These are phyloP conservation scores for Catagonus wagneri DNA, from an alignment of 2,113 vertebrate species.

Conservation along the genomic window DNA sequence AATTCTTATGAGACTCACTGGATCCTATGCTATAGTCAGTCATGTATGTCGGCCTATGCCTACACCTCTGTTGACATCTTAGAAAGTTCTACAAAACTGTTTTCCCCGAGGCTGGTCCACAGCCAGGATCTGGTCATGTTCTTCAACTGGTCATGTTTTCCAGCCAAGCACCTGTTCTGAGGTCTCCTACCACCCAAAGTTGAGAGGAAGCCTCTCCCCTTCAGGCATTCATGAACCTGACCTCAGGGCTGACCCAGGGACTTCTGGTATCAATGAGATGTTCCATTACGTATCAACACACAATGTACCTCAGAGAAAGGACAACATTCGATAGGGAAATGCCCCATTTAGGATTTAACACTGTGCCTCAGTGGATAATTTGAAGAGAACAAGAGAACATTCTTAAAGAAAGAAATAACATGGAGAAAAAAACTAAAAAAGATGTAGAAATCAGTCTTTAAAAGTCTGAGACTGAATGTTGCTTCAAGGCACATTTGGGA, in stretches of 20 bases:
- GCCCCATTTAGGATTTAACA: neutral
- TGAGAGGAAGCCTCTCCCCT: neutral
- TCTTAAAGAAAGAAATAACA: constrained; percentile 25
- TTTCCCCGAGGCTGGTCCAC: neutral
- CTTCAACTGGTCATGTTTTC: neutral
- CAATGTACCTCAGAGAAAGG: neutral
- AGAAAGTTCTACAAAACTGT: neutral
- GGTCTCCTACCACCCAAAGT: neutral
- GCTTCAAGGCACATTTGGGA: constrained; percentile 1
- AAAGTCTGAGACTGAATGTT: constrained; percentile 39
- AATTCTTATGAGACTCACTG: neutral
- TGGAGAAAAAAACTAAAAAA: neutral
- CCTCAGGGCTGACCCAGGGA: neutral
- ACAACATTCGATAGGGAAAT: neutral
- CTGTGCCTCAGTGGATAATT: neutral
- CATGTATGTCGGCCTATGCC: neutral
- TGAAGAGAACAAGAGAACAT: neutral
- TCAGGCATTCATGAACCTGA: neutral
- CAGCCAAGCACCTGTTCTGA: neutral
- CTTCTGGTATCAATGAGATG: neutral
- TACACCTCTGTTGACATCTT: neutral
- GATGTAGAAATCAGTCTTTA: neutral
- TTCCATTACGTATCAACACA: neutral
- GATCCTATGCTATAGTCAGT: neutral
- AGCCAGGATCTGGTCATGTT: neutral